These are phyloP conservation scores for Arbacia lixula DNA, from an alignment of 53 echinoderm and acorn worm species.

Conservation along the genomic window DNA sequence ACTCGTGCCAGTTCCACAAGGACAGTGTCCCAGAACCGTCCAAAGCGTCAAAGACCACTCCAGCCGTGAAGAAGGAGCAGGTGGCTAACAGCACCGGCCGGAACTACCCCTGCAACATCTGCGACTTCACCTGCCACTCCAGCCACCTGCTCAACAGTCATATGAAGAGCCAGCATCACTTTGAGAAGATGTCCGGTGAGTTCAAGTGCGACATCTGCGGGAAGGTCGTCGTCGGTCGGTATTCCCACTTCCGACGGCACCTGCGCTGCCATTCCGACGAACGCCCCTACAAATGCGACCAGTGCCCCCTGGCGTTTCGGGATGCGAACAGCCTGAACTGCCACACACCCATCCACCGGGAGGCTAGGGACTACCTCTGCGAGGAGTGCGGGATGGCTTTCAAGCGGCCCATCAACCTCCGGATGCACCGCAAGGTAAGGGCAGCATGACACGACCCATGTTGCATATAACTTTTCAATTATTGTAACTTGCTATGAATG, in stretches of 20 bases:
- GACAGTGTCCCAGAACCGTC: background rate
- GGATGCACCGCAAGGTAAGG: slow-evolving; percentile 89
- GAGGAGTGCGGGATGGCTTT: slow-evolving; percentile 88
- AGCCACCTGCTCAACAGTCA: slow-evolving; percentile 46
- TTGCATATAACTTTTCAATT: no score
- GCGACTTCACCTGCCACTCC: slow-evolving; percentile 29
- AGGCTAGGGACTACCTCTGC: slow-evolving; percentile 74
- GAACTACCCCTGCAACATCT: slow-evolving; percentile 34
- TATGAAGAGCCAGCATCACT: slow-evolving; percentile 49
- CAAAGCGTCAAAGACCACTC: slow-evolving; percentile 1
- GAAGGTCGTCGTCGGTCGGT: slow-evolving; percentile 72
- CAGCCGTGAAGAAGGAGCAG: slow-evolving; percentile 1
- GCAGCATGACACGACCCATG: no score
- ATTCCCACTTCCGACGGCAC: slow-evolving; percentile 75
- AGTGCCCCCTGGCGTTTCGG: slow-evolving; percentile 73
- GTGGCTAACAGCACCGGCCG: background rate
- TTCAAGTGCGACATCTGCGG: slow-evolving; percentile 72
- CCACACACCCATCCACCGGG: slow-evolving; percentile 75
- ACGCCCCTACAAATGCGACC: slow-evolving; percentile 74
- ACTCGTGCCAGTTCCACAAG: slow-evolving; percentile 28
- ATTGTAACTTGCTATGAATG: no score
- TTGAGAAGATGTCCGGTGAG: slow-evolving; percentile 60
- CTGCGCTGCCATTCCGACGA: slow-evolving; percentile 80
- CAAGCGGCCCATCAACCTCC: slow-evolving; percentile 83
- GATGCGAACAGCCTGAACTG: slow-evolving; percentile 78